Evolutionary conservation across 2,797 vertebrate genomes (phyloP), one percentile per base, ranked within the genome.

Genomic region (Babyrousa celebensis): DNA sequence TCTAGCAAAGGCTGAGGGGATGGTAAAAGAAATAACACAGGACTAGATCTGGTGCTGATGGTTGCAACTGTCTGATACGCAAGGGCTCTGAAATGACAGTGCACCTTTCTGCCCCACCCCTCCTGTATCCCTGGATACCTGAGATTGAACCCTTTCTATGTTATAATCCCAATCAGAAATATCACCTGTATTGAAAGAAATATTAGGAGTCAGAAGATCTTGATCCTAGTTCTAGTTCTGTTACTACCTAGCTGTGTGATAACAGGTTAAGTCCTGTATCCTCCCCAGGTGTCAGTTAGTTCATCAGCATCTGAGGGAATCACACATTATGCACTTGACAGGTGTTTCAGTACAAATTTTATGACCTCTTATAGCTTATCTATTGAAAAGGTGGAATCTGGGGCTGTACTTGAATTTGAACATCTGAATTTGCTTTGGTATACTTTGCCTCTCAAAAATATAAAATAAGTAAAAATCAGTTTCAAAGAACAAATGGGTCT

Each of bases 71-170:
- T 48, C 25, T 25, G 32, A 7, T 10, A 40, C n/a, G 12, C 29
- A 43, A 32, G 29, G 5, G 6, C 17, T 95, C 15, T 77, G 40
- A 72, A 74, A 20, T 54, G 25, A 63, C 25, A n/a, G 9, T 12
- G 1, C n/a, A 23, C 32, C 27, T 89, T 82, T 75, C 21, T 23
- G 7, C 14, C 25, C 6, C 29, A 25, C 6, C 3, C 10, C 10
- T 36, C 62, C 54, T n/a, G 7, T 15, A 23, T 96, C 70, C 96
- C 83, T n/a, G 7, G 17, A 23, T 96, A 72, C 96, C 83, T 97
- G 68, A 48, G 3, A 52, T 83, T 87, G 84, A 94, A 85, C 2
- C 0, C 36, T 70, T 74, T 40, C 29, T 11, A 29, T 17, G 12
- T 27, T 32, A 29, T 93, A 54, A 54, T 58, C 54, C 8, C 15